Conservation (phyloP, 2,888 invertebrate genomes). For the Caenorhabditis sinica region DNA sequence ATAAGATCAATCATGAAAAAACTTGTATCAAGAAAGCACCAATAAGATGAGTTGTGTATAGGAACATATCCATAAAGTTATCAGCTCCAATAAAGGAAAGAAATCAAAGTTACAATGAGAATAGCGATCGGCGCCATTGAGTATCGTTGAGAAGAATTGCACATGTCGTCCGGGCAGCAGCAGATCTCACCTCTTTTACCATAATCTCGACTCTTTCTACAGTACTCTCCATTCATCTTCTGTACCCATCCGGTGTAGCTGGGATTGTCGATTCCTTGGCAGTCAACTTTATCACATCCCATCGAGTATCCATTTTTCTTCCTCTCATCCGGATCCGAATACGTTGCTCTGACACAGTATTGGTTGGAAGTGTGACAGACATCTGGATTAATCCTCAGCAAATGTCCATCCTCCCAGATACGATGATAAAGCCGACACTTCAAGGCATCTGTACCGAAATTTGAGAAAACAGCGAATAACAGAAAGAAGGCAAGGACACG, state of each 20-base stretch:
- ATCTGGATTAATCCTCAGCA: constrained; percentile 70
- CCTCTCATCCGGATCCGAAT: constrained; percentile 70
- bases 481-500: constrained; percentile 59
- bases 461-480: constrained; percentile 30
- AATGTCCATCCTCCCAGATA: constrained; percentile 72
- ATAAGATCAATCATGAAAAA: neutral
- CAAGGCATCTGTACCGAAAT: constrained; percentile 53
- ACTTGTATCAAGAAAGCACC: constrained; percentile 47
- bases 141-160: constrained; percentile 65
- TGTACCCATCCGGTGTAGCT: constrained; percentile 70
- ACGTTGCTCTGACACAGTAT: constrained; percentile 72
- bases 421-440: constrained; percentile 74
- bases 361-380: constrained; percentile 65
- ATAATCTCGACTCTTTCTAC: constrained; percentile 75
- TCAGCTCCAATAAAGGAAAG: constrained; percentile 21
- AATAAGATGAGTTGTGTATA: constrained; percentile 2
- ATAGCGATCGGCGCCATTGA: constrained; percentile 13
- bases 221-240: constrained; percentile 61
- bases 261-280: constrained; percentile 65
- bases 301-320: constrained; percentile 77
- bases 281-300: constrained; percentile 79
- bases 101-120: neutral
- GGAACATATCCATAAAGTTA: neutral
- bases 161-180: constrained; percentile 76
- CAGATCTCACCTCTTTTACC: constrained; percentile 76